Percentiles rank a stretch among this genome's conserved stretches.
These are phyloP conservation scores for Leptopilina drosophilae DNA, from an alignment of 2,888 invertebrate genomes.

Conservation along the genomic window DNA sequence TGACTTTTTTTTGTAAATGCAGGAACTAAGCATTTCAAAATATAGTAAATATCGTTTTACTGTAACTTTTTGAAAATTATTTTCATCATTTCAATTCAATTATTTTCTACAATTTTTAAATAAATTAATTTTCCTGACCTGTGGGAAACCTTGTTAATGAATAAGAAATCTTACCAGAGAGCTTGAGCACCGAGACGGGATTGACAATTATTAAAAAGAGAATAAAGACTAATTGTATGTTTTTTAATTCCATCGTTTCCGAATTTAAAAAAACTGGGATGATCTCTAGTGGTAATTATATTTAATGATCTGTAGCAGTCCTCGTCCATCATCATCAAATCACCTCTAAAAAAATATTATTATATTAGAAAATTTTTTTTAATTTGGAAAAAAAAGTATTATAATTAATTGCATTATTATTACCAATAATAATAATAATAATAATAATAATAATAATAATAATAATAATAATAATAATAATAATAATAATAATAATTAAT, in stretches of 20 bases:
- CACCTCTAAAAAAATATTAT: constrained; percentile 77
- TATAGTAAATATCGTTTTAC: too few relatives aligned
- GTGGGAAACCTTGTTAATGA: neutral
- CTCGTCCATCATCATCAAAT: constrained; percentile 85
- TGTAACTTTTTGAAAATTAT: too few relatives aligned
- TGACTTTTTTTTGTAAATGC: too few relatives aligned
- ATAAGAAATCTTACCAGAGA: constrained; percentile 79
- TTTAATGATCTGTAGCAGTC: constrained; percentile 87
- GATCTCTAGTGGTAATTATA: constrained; percentile 85
- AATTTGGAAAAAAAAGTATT: too few relatives aligned
- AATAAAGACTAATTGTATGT: constrained; percentile 81
- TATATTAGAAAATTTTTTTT: neutral
- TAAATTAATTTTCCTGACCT: neutral
- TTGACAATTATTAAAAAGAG: constrained; percentile 84
- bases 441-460: too few relatives aligned
- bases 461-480: too few relatives aligned
- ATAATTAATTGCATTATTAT: too few relatives aligned
- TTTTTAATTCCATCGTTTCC: constrained; percentile 79
- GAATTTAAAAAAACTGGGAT: constrained; percentile 87
- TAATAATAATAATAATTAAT: too few relatives aligned
- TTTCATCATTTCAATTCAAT: too few relatives aligned
- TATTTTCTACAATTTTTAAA: too few relatives aligned
- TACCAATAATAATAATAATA: too few relatives aligned
- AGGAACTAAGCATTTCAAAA: too few relatives aligned
- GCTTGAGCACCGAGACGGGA: constrained; percentile 83